These are phyloP conservation scores for Agapetus fuscipes DNA, from an alignment of 2,888 invertebrate genomes.

Conservation along the genomic window DNA sequence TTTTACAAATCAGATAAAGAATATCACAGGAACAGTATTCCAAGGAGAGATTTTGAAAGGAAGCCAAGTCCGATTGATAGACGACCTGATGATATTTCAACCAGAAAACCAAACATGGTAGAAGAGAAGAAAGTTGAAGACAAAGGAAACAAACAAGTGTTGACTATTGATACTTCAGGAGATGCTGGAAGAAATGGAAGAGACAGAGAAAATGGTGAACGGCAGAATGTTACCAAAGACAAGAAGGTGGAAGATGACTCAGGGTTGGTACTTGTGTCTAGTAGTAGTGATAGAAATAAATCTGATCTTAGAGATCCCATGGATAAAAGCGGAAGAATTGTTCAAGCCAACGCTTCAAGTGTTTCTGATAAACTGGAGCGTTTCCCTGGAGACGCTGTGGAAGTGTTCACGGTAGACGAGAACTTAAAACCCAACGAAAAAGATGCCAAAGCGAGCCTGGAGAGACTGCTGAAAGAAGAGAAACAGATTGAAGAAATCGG, in stretches of 20 bases:
- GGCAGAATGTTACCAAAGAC: conserved; percentile 6
- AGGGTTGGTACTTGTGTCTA: conserved; percentile 16
- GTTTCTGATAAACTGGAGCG: conserved; percentile 33
- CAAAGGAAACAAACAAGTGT: conserved; percentile 6
- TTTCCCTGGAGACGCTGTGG: conserved; percentile 34
- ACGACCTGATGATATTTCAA: conserved; percentile 2
- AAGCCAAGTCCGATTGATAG: background rate
- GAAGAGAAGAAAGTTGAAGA: background rate
- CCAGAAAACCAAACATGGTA: background rate
- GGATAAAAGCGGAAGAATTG: conserved; percentile 17
- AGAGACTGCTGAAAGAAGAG: conserved; percentile 41
- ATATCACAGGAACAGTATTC: conserved; percentile 10
- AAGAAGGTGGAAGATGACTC: conserved; percentile 7
- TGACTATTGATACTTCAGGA: conserved; percentile 8
- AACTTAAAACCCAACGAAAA: conserved; percentile 31
- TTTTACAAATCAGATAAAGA: conserved; percentile 31
- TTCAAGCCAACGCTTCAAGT: conserved; percentile 2
- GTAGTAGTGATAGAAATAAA: conserved; percentile 9
- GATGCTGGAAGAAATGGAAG: conserved; percentile 15
- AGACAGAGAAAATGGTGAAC: conserved; percentile 16
- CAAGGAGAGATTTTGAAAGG: conserved; percentile 2
- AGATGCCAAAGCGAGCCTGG: conserved; percentile 28
- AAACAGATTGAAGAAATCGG: conserved; percentile 43
- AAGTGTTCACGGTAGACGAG: conserved; percentile 40
- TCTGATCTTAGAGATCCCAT: conserved; percentile 7